Evolutionary conservation across 2,888 invertebrate species (phyloP).

Genomic region (Elmis aenea): DNA sequence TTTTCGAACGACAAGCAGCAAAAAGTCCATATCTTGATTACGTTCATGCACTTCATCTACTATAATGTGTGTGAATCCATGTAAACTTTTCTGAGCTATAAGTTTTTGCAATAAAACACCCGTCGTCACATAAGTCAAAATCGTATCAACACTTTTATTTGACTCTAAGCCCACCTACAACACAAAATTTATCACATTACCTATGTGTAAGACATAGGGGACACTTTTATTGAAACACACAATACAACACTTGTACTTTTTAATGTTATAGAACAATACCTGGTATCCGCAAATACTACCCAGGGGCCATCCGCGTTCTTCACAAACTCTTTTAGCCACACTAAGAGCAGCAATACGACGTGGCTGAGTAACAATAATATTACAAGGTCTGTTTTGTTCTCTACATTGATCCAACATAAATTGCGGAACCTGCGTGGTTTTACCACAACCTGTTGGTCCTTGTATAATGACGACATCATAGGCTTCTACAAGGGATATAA

Average conservation of each 20-base stretch:
- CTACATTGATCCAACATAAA: conserved; percentile 80
- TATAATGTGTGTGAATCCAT: conserved; percentile 81
- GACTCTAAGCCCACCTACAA: conserved; percentile 66
- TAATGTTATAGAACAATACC: conserved; percentile 47
- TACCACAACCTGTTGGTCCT: conserved; percentile 94
- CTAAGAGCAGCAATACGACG: conserved; percentile 89
- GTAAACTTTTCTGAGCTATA: conserved; percentile 64
- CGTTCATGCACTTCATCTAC: conserved; percentile 94
- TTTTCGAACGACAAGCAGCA: conserved; percentile 75
- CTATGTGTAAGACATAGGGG: neutral
- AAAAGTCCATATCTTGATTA: conserved; percentile 87
- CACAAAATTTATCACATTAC: conserved; percentile 4
- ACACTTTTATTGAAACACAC: neutral
- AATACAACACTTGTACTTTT: neutral
- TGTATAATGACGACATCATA: conserved; percentile 70
- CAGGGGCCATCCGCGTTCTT: conserved; percentile 76
- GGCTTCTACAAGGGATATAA: conserved; percentile 10
- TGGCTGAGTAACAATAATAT: conserved; percentile 91
- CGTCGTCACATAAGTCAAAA: conserved; percentile 83
- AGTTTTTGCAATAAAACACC: conserved; percentile 79
- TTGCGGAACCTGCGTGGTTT: conserved; percentile 89
- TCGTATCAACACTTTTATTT: conserved; percentile 59
- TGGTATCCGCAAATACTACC: conserved; percentile 87
- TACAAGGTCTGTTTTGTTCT: conserved; percentile 62
- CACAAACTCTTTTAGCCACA: conserved; percentile 77